These are phyloP conservation scores for Xylota segnis DNA, from an alignment of 2,888 invertebrate species.

Conservation along the genomic window DNA sequence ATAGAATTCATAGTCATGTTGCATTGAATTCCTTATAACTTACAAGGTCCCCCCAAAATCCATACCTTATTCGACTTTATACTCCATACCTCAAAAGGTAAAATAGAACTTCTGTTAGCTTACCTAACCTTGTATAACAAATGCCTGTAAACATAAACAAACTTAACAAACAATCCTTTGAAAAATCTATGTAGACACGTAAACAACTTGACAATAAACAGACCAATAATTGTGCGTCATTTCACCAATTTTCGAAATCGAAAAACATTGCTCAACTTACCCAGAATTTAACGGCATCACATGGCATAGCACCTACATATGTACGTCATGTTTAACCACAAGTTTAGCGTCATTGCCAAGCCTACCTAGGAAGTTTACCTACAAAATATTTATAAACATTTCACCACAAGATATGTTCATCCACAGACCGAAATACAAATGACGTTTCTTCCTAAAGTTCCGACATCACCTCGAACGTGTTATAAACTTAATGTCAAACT, in stretches of 20 bases:
- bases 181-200: neutral
- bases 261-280: conserved; percentile 8
- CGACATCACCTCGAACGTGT: neutral
- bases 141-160: neutral
- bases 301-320: neutral
- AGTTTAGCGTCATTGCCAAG: conserved; percentile 24
- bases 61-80: too few relatives aligned
- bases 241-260: neutral
- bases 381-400: neutral
- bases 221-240: conserved; percentile 21
- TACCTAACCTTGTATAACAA: neutral
- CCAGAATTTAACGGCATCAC: conserved; percentile 38
- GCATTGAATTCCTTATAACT: too few relatives aligned
- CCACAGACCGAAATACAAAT: neutral
- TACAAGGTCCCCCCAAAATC: too few relatives aligned
- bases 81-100: too few relatives aligned
- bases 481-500: conserved; percentile 18
- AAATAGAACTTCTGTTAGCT: too few relatives aligned
- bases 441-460: neutral
- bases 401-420: neutral
- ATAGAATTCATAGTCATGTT: too few relatives aligned
- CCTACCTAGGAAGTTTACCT: conserved; percentile 1
- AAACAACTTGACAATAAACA: neutral
- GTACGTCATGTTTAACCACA: conserved; percentile 1
- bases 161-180: neutral